A percentile compares a stretch with the other conserved stretches of the same genome.
These are phyloP conservation scores for Aethes cnicana DNA, from an alignment of 2,888 invertebrate species.

Conservation along the genomic window DNA sequence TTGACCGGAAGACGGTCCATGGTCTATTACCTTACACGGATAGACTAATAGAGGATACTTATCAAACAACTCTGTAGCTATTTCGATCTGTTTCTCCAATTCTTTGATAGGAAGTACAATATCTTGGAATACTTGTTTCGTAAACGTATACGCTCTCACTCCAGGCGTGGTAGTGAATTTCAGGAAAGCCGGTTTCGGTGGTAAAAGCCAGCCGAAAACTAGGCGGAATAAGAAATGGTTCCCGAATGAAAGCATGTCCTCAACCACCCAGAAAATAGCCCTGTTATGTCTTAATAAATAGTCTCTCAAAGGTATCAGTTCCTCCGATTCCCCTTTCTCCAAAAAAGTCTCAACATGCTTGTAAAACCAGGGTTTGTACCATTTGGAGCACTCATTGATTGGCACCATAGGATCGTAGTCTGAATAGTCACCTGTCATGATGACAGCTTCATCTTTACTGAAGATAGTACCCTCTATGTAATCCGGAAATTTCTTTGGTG, in stretches of 20 bases:
- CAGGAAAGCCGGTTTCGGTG: slow-evolving; percentile 87
- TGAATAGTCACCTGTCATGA: slow-evolving; percentile 85
- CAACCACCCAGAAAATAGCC: slow-evolving; percentile 88
- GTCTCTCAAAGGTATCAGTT: slow-evolving; percentile 84
- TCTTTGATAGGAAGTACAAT: slow-evolving; percentile 86
- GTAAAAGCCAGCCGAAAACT: slow-evolving; percentile 85
- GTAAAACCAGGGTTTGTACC: slow-evolving; percentile 89
- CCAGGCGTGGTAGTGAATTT: slow-evolving; percentile 87
- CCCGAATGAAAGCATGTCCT: slow-evolving; percentile 87
- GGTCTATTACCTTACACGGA: slow-evolving; percentile 85
- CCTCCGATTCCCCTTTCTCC: slow-evolving; percentile 75
- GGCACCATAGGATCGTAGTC: slow-evolving; percentile 77
- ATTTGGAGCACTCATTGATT: slow-evolving; percentile 82
- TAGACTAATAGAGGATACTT: slow-evolving; percentile 86
- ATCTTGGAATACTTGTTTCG: slow-evolving; percentile 88
- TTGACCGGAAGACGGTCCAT: slow-evolving; percentile 83
- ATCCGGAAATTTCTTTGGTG: slow-evolving; percentile 75
- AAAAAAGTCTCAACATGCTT: slow-evolving; percentile 84
- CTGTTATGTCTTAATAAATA: slow-evolving; percentile 85
- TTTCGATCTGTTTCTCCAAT: slow-evolving; percentile 84
- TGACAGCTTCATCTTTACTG: slow-evolving; percentile 83
- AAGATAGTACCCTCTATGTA: slow-evolving; percentile 87
- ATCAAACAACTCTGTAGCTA: slow-evolving; percentile 83
- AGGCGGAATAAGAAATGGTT: slow-evolving; percentile 84
- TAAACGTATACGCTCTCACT: slow-evolving; percentile 85